Evolutionary conservation across 2,797 vertebrate genomes (phyloP).

Genomic region (Benthosema pterotum): DNA sequence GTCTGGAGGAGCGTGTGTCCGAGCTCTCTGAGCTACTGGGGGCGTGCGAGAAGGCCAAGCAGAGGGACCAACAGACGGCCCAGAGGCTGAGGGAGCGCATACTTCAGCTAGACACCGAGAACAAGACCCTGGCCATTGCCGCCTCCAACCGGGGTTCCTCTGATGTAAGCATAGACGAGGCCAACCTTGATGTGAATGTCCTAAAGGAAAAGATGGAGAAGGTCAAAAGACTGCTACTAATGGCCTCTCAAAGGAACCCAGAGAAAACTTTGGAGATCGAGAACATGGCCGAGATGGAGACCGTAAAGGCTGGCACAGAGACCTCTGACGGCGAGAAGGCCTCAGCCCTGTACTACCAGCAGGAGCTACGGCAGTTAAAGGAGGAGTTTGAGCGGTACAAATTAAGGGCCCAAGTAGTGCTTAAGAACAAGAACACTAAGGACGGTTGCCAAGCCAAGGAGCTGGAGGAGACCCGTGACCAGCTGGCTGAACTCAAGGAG

Average conservation of each 20-base stretch:
- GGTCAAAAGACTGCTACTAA: slow-evolving; percentile 83
- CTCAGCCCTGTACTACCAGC: slow-evolving; percentile 79
- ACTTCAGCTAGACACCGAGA: slow-evolving; percentile 90
- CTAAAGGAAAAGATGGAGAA: slow-evolving; percentile 88
- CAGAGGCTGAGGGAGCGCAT: slow-evolving; percentile 89
- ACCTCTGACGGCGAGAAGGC: slow-evolving; percentile 74
- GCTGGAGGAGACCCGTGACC: slow-evolving; percentile 87
- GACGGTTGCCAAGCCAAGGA: slow-evolving; percentile 86
- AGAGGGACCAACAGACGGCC: slow-evolving; percentile 84
- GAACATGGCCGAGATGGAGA: slow-evolving; percentile 63
- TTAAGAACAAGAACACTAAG: slow-evolving; percentile 88
- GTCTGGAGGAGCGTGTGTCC: slow-evolving; percentile 86
- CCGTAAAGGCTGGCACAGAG: slow-evolving; percentile 49
- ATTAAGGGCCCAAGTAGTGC: slow-evolving; percentile 88
- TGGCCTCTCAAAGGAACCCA: slow-evolving; percentile 76
- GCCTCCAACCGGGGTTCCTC: slow-evolving; percentile 74
- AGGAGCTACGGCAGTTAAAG: slow-evolving; percentile 90
- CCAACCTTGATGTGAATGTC: slow-evolving; percentile 77
- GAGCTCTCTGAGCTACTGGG: slow-evolving; percentile 90
- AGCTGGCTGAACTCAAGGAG: slow-evolving; percentile 89
- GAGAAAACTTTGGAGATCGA: slow-evolving; percentile 75
- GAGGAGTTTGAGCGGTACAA: slow-evolving; percentile 97
- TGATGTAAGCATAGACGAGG: slow-evolving; percentile 75
- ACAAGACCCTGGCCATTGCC: slow-evolving; percentile 87
- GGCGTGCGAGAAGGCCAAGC: slow-evolving; percentile 85